Conservation (phyloP, 2,113 vertebrate genomes). For the Gambusia affinis region DNA sequence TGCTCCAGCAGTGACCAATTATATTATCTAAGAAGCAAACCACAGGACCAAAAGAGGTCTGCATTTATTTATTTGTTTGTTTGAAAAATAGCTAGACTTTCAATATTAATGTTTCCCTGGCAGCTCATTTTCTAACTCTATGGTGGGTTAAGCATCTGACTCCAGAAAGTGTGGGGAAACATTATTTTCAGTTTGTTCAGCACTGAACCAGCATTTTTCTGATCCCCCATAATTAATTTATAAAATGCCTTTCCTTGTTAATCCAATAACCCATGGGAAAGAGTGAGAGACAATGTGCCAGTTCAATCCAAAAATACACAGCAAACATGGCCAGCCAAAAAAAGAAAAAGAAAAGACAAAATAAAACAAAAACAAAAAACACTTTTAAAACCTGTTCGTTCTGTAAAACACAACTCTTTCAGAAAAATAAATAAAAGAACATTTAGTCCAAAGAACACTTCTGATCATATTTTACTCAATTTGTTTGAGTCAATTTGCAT, state of each 20-base stretch:
- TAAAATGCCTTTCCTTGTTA: constrained; percentile 52
- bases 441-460: neutral
- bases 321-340: constrained; percentile 25
- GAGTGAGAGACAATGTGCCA: constrained; percentile 46
- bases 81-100: neutral
- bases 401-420: neutral
- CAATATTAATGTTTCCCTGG: constrained; percentile 3
- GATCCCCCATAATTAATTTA: constrained; percentile 48
- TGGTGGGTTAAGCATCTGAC: constrained; percentile 16
- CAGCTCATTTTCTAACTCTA: neutral
- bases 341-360: constrained; percentile 1
- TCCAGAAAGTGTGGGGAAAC: constrained; percentile 17
- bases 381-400: neutral
- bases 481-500: neutral
- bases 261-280: constrained; percentile 33
- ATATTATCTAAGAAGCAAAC: constrained; percentile 1
- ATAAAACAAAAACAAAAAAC: constrained; percentile 1
- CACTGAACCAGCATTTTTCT: constrained; percentile 52
- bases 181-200: constrained; percentile 40
- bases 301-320: constrained; percentile 33
- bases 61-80: constrained; percentile 9
- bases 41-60: constrained; percentile 3
- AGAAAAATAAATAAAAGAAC: too few relatives aligned
- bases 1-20: too few relatives aligned
- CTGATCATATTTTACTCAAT: neutral